These are phyloP conservation scores for Siphlonurus alternatus DNA, from an alignment of 2,888 invertebrate genomes.

Conservation along the genomic window DNA sequence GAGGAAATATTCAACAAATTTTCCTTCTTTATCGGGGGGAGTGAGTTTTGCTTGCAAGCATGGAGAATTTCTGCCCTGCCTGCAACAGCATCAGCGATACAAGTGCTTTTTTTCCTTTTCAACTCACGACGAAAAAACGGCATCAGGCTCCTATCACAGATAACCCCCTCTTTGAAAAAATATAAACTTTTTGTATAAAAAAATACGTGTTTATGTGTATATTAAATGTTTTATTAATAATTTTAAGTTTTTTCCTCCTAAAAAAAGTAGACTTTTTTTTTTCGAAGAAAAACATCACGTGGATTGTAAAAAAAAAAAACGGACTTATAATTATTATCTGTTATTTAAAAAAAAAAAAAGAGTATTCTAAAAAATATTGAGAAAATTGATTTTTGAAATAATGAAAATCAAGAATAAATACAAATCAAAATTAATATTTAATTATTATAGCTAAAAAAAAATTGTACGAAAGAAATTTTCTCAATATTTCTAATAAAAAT, in stretches of 20 bases:
- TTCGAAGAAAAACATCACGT: no score
- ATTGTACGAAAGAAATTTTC: not conserved
- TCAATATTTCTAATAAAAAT: not conserved
- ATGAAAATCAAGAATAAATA: not conserved
- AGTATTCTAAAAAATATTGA: not conserved
- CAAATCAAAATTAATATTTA: not conserved
- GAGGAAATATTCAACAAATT: not conserved
- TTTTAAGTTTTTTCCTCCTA: not conserved
- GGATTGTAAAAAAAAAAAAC: not conserved
- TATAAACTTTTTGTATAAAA: constrained; percentile 3
- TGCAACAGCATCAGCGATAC: no score
- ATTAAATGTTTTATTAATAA: not conserved
- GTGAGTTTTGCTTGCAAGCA: no score
- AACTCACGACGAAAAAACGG: not conserved
- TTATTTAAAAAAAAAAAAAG: not conserved
- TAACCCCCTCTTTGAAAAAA: not conserved
- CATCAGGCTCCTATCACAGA: not conserved
- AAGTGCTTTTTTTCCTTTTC: not conserved
- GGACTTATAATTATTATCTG: not conserved
- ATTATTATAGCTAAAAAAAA: not conserved
- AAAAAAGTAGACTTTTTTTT: not conserved
- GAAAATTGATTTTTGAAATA: not conserved
- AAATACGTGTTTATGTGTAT: constrained; percentile 1
- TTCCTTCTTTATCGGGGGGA: no score
- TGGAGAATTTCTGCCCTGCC: no score